These are phyloP conservation scores for Erpetoichthys calabaricus DNA, from an alignment of 2,797 vertebrate species.

Conservation along the genomic window DNA sequence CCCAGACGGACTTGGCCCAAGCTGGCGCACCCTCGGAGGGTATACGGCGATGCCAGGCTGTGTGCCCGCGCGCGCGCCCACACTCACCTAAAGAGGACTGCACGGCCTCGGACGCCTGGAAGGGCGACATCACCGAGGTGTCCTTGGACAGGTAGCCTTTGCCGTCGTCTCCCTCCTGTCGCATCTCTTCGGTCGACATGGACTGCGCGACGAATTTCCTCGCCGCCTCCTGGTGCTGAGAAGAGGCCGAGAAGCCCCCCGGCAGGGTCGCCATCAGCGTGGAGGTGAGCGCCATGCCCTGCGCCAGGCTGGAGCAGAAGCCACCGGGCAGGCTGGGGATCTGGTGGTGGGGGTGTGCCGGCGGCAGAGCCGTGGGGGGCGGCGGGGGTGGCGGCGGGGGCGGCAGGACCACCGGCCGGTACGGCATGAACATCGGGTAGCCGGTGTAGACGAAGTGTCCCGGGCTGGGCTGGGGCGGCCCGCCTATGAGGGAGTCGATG, in stretches of 20 bases:
- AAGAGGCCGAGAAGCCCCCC: constrained; percentile 64
- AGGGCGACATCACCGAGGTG: constrained; percentile 49
- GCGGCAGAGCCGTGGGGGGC: constrained; percentile 53
- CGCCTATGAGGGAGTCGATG: constrained; percentile 90
- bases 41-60: too few species aligned
- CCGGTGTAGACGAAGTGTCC: constrained; percentile 85
- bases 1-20: too few species aligned
- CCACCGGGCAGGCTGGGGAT: constrained; percentile 67
- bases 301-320: constrained; percentile 83
- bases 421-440: constrained; percentile 95
- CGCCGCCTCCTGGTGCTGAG: constrained; percentile 66
- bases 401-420: constrained; percentile 80
- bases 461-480: constrained; percentile 72
- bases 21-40: too few species aligned
- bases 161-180: constrained; percentile 62
- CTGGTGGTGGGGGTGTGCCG: constrained; percentile 64
- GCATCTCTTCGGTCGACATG: constrained; percentile 59
- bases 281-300: constrained; percentile 85
- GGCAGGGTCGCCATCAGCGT: constrained; percentile 85
- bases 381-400: constrained; percentile 76
- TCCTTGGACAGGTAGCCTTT: constrained; percentile 70
- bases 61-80: too few species aligned
- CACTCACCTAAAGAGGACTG: constrained; percentile 67
- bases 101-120: constrained; percentile 63
- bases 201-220: constrained; percentile 71